Evolutionary conservation across 1,140 invertebrate genomes (phyloP).

Genomic region (Drosophila pruinosa): DNA sequence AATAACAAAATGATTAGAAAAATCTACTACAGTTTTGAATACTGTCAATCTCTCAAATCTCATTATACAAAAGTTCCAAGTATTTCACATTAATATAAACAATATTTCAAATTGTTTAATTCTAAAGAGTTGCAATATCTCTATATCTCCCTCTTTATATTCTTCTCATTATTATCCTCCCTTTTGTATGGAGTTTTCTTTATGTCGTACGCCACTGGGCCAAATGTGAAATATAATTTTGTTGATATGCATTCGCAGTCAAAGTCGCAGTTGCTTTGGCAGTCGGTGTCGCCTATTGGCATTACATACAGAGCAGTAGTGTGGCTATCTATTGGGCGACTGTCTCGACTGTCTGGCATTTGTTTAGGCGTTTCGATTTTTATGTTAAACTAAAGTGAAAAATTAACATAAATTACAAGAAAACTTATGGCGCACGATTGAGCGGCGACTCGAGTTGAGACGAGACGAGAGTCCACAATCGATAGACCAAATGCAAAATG

Average conservation of each 20-base stretch:
- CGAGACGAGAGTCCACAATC: conserved; percentile 6
- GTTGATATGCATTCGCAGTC: conserved; percentile 21
- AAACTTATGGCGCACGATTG: conserved; percentile 49
- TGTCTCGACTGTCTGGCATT: conserved; percentile 57
- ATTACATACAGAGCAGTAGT: conserved; percentile 28
- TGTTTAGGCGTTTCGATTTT: conserved; percentile 71
- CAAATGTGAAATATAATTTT: conserved; percentile 10
- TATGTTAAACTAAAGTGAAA: conserved; percentile 67
- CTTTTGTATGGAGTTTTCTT: neutral
- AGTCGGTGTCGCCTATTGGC: conserved; percentile 9
- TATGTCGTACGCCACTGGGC: conserved; percentile 9
- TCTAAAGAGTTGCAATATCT: neutral
- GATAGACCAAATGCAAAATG: conserved; percentile 32
- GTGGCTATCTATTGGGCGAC: conserved; percentile 34
- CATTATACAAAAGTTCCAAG: no score
- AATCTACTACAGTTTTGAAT: no score
- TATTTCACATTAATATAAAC: no score
- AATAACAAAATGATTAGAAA: no score
- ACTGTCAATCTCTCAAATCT: no score
- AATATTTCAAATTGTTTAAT: no score
- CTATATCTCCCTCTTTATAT: neutral
- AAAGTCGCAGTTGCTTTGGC: neutral
- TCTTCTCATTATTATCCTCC: neutral
- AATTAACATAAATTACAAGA: conserved; percentile 76
- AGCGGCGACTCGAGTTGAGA: conserved; percentile 7